Percentiles rank a stretch among this genome's conserved stretches.
phyloP scores from a whole-genome alignment of 2,797 vertebrate species.

The Gymnoscopelus microlampas region DNA sequence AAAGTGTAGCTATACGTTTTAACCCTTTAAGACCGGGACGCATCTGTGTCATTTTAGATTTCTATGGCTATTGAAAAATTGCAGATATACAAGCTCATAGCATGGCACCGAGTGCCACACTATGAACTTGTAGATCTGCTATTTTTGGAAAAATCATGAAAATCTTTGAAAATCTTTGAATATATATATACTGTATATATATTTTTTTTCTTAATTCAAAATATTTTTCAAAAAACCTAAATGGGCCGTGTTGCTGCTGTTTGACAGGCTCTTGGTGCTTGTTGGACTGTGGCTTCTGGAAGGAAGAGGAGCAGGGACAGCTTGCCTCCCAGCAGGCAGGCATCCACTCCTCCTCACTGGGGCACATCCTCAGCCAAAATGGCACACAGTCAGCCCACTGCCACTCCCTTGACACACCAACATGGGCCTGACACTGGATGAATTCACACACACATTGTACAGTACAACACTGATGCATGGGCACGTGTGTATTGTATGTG shows the following conservation, averaged over 20 bases:
- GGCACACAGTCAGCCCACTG: constrained; percentile 14
- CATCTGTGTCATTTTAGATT: too few relatives aligned
- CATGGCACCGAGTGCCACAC: too few relatives aligned
- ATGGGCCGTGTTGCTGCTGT: not conserved
- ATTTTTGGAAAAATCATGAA: too few relatives aligned
- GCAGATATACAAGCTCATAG: too few relatives aligned
- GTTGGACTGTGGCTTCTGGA: constrained; percentile 48
- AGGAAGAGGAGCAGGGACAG: constrained; percentile 55
- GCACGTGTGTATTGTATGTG: not conserved
- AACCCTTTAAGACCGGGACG: too few relatives aligned
- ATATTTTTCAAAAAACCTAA: not conserved
- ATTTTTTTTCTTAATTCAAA: too few relatives aligned
- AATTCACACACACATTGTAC: constrained; percentile 8
- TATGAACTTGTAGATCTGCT: too few relatives aligned
- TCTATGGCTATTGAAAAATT: too few relatives aligned
- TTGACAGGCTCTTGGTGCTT: constrained; percentile 19
- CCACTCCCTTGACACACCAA: constrained; percentile 22
- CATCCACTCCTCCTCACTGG: constrained; percentile 15
- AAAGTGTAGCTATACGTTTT: too few relatives aligned
- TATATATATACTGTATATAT: too few relatives aligned
- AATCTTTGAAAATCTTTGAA: too few relatives aligned
- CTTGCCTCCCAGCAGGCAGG: constrained; percentile 59
- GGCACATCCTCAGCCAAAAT: constrained; percentile 20
- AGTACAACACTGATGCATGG: not conserved
- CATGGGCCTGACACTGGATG: constrained; percentile 15